phyloP scores from a whole-genome alignment of 2,797 vertebrate genomes.

The Alcedo atthis region DNA sequence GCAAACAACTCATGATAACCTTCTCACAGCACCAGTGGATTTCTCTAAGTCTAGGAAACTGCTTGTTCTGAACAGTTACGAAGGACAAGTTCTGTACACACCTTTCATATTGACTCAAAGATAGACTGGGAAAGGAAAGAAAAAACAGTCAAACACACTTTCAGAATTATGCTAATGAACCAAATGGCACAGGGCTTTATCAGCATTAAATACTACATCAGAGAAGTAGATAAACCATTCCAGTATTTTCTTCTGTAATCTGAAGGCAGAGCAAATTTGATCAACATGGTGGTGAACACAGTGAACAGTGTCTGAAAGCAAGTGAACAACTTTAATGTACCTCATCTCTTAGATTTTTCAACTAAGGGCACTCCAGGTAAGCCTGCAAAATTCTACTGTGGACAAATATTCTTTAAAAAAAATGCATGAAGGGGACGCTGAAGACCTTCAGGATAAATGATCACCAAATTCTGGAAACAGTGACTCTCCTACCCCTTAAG shows the following conservation, averaged over 20 bases:
- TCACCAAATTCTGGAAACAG: not conserved
- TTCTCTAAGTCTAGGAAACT: not conserved
- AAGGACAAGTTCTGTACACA: not conserved
- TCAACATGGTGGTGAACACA: not conserved
- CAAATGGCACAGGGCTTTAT: not conserved
- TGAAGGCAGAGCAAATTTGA: not conserved
- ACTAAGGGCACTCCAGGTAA: not conserved
- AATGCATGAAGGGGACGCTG: not conserved
- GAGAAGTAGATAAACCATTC: not conserved
- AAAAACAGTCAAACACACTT: not conserved
- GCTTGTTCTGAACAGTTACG: not conserved
- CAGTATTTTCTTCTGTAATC: not conserved
- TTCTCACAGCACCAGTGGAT: not conserved
- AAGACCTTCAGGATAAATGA: not conserved
- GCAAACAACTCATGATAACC: not conserved
- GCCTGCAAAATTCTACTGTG: not conserved
- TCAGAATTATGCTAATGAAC: not conserved
- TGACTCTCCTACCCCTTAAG: not conserved
- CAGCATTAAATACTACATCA: not conserved
- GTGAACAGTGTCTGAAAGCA: not conserved
- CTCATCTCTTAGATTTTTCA: not conserved
- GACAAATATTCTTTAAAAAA: not conserved
- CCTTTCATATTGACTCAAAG: not conserved
- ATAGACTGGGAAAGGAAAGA: fast-evolving
- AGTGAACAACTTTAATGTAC: not conserved